Percentiles rank a stretch among this genome's conserved stretches.
These are phyloP conservation scores for Odontophorus gujanensis DNA, from an alignment of 2,113 vertebrate genomes.

Conservation along the genomic window DNA sequence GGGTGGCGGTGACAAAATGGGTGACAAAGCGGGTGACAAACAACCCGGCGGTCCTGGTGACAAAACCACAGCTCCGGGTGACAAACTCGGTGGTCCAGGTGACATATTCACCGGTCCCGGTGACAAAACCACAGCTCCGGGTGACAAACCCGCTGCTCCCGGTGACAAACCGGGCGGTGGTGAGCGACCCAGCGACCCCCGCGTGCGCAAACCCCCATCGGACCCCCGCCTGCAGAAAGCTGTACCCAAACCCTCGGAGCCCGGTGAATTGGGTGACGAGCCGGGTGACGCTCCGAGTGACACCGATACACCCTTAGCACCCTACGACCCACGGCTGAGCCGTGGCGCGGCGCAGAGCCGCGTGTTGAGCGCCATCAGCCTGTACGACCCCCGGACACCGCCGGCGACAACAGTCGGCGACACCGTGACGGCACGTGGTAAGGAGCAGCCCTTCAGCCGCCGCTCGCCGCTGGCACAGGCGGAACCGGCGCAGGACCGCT, in stretches of 20 bases:
- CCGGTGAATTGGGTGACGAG: no score
- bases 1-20: no score
- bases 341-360: constrained; percentile 77
- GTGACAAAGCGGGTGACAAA: no score
- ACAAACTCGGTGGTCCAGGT: no score
- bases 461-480: constrained; percentile 85
- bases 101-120: no score
- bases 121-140: no score
- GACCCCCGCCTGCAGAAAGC: neutral
- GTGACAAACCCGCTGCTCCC: no score
- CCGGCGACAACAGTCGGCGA: no score
- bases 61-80: neutral
- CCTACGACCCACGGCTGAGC: constrained; percentile 85
- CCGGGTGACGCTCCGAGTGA: neutral
- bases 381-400: constrained; percentile 87
- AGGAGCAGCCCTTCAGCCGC: constrained; percentile 89
- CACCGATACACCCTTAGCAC: constrained; percentile 80
- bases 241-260: no score
- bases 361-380: constrained; percentile 90
- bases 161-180: no score
- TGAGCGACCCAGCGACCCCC: neutral
- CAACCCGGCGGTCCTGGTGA: neutral
- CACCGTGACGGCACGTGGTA: no score
- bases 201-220: neutral
- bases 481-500: no score